A percentile compares a stretch with the other conserved stretches of the same genome.
Conservation (phyloP, 2,888 invertebrate genomes). For the Pristionchus entomophagus region DNA sequence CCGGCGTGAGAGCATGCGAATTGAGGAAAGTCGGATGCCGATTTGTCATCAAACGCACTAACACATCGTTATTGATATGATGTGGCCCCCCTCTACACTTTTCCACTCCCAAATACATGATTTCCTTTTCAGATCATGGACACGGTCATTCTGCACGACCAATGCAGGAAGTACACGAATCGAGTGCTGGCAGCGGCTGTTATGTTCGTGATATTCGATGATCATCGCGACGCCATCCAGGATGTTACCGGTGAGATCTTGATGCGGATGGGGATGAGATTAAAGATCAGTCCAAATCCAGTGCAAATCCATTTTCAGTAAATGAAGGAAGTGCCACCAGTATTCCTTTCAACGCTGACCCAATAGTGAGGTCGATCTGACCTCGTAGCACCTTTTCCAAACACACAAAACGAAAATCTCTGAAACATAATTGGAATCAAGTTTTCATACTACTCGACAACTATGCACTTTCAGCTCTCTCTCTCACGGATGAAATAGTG, state of each 20-base stretch:
- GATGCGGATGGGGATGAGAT: not conserved
- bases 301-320: no score
- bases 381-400: no score
- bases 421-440: no score
- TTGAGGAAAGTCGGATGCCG: not conserved
- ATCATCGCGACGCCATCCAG: constrained; percentile 61
- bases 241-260: constrained; percentile 64
- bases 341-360: no score
- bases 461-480: constrained; percentile 18
- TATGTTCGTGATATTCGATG: constrained; percentile 66
- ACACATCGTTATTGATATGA: not conserved
- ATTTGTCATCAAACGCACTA: not conserved
- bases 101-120: no score
- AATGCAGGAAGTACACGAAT: constrained; percentile 87
- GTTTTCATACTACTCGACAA: no score
- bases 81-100: no score
- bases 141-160: no score
- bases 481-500: constrained; percentile 39
- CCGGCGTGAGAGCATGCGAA: not conserved
- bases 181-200: constrained; percentile 92
- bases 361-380: no score
- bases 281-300: constrained; percentile 43
- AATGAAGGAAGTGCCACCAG: no score
- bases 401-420: no score
- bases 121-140: constrained; percentile 85